A percentile compares a stretch with the other conserved stretches of the same genome.
These are phyloP conservation scores for Julus scandinavius DNA, from an alignment of 2,888 invertebrate species.

Conservation along the genomic window DNA sequence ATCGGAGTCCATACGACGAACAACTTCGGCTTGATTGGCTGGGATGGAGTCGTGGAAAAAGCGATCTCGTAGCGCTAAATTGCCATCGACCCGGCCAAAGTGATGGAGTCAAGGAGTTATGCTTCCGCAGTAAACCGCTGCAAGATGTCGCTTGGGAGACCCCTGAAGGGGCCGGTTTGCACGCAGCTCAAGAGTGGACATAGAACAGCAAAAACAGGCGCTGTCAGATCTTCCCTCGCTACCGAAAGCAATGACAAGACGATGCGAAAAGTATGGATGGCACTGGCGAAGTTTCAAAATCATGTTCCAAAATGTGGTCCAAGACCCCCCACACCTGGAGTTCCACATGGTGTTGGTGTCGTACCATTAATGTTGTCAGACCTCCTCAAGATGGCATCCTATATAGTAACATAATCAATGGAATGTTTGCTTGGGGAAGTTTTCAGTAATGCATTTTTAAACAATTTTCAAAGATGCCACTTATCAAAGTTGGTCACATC, in stretches of 20 bases:
- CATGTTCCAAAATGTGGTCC: background rate
- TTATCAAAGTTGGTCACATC: too few relatives aligned
- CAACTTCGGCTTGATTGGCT: conserved; percentile 47
- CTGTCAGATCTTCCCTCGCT: background rate
- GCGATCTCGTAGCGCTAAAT: conserved; percentile 12
- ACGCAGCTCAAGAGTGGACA: background rate
- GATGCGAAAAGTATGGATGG: background rate
- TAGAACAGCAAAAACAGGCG: background rate
- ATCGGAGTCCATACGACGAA: conserved; percentile 33
- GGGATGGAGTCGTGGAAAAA: conserved; percentile 24
- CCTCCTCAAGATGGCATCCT: too few relatives aligned
- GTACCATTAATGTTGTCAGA: too few relatives aligned
- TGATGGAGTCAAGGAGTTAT: conserved; percentile 40
- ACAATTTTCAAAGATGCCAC: too few relatives aligned
- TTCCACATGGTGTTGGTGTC: too few relatives aligned
- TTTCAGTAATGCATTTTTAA: too few relatives aligned
- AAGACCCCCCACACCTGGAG: too few relatives aligned
- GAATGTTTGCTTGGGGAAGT: too few relatives aligned
- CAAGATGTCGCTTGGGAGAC: background rate
- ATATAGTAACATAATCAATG: too few relatives aligned
- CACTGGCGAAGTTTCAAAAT: background rate
- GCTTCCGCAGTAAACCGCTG: background rate
- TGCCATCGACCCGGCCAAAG: conserved; percentile 40
- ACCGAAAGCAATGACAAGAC: background rate
- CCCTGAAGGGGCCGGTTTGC: background rate